Evolutionary conservation across 2,797 vertebrate genomes (phyloP).

Genomic region (Gobionotothen gibberifrons): DNA sequence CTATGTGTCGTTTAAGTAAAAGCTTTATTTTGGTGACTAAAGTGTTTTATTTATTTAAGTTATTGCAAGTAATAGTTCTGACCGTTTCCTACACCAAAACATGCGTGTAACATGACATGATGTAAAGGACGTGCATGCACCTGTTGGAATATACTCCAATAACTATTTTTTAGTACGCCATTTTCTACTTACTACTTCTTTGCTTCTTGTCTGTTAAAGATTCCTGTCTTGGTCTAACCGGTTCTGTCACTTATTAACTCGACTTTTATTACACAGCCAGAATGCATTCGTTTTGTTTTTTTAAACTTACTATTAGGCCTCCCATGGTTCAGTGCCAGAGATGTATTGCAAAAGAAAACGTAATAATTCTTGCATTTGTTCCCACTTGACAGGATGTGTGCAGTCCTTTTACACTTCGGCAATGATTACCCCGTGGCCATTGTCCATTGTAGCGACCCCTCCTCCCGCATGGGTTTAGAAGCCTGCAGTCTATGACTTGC

Average conservation of each 20-base stretch:
- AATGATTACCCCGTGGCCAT: constrained; percentile 46
- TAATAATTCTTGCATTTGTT: not conserved
- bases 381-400: not conserved
- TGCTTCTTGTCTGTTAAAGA: not conserved
- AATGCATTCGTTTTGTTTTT: not conserved
- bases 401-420: not conserved
- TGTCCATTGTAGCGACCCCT: constrained; percentile 1
- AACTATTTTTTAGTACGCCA: not conserved
- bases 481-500: not conserved
- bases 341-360: not conserved
- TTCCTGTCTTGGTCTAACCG: constrained; percentile 32
- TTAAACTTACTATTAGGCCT: not conserved
- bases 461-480: constrained; percentile 16
- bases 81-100: not conserved
- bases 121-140: not conserved
- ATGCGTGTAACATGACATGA: not conserved
- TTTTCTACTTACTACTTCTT: too few relatives aligned
- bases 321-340: not conserved
- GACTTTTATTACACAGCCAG: not conserved
- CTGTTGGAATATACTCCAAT: not conserved
- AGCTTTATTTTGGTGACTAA: too few relatives aligned
- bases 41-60: not conserved
- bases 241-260: constrained; percentile 63
- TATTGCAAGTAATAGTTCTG: not conserved
- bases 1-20: not conserved